Base-by-base conservation (phyloP, 2,113 vertebrate species). In the Cyprinodon variegatus region DNA sequence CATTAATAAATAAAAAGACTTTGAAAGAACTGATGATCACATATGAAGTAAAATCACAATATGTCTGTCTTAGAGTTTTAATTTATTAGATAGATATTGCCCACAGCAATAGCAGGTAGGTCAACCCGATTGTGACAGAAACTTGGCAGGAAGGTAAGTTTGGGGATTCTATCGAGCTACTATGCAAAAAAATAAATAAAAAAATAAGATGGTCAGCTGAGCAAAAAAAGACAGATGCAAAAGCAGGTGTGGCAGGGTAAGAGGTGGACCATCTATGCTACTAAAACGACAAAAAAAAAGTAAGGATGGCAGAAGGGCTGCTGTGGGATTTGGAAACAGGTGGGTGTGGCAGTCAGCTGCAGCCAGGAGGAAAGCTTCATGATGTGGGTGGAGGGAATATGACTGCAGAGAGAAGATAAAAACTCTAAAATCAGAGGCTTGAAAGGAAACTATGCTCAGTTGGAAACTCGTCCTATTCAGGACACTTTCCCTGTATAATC, bases 51-150 rank as follows among this genome's bases (percentile, higher is more conserved):
- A 22, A n/a, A 63, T 63, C 29, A n/a, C 15, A 0, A 53, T 72
- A 74, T 76, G 62, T 79, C 59, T 73, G 40, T 66, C 68, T 76
- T 68, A 67, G 59, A 17, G 70, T 68, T 61, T 66, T 37, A 53
- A 74, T 65, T 57, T 86, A 73, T 87, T 84, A 73, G 79, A 89
- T 86, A 79, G 45, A 77, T 59, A 57, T 70, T 65, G 70, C 40
- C 37, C 46, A n/a, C 63, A 68, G 20, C 0, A 12, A n/a, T 15
- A 41, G 45, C 10, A 9, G 45, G 29, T 8, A 75, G 0, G 29
- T 68, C 11, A 11, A 76, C 59, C 17, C 1, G 15, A 46, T 64
- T 76, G 68, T 22, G 61, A 68, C 65, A 48, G 59, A 59, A 62
- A 57, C 57, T 64, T 71, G 20, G 73, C 57, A 57, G 29, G 73